phyloP scores from a whole-genome alignment of 2,797 vertebrate species.

The Odontamblyopus lacepedii region DNA sequence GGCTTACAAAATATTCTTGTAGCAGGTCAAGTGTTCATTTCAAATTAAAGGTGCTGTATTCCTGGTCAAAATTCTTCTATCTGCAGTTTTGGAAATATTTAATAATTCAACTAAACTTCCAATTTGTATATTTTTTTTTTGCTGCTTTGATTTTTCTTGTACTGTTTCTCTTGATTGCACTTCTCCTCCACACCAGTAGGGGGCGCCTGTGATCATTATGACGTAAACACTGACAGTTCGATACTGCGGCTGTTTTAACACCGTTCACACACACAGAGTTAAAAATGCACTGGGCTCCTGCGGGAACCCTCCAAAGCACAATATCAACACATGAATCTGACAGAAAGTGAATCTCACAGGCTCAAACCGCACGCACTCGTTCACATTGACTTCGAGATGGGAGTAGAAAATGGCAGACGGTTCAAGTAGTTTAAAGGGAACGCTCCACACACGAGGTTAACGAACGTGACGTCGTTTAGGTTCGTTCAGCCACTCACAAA shows the following conservation, averaged over 20 bases:
- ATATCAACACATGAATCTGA: not conserved
- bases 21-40: no score
- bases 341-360: not conserved
- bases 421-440: not conserved
- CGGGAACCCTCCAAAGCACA: not conserved
- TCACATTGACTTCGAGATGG: not conserved
- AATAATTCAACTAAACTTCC: no score
- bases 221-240: not conserved
- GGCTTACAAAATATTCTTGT: no score
- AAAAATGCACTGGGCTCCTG: not conserved
- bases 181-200: not conserved
- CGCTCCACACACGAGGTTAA: not conserved
- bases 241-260: not conserved
- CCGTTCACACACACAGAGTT: no score
- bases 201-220: not conserved
- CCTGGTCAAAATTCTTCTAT: no score
- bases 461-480: not conserved
- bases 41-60: no score
- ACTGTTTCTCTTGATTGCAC: not conserved
- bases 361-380: not conserved
- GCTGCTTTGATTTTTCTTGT: not conserved
- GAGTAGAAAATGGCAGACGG: not conserved
- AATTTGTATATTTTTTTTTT: no score
- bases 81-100: no score
- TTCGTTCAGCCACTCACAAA: no score